A percentile compares a stretch with the other conserved stretches of the same genome.
Evolutionary conservation across 53 echinoderm and acorn worm species (phyloP).

Genomic region (Crossaster papposus): DNA sequence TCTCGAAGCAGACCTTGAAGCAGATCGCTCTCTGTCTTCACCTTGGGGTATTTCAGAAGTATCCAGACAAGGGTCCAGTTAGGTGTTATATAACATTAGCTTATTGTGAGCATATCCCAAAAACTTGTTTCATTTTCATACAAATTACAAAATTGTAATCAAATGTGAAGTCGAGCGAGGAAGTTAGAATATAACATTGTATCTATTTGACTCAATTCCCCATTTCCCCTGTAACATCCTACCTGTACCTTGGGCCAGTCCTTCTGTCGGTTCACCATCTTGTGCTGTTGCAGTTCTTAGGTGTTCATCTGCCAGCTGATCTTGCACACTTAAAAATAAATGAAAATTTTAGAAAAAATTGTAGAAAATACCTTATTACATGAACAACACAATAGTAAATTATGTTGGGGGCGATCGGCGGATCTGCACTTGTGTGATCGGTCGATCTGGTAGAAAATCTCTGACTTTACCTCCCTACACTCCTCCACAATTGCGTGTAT

Average conservation of each 20-base stretch:
- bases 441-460: too few species aligned
- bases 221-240: background rate
- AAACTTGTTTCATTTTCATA: too few species aligned
- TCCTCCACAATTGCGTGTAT: too few species aligned
- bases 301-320: constrained; percentile 28
- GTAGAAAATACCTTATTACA: background rate
- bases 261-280: constrained; percentile 18
- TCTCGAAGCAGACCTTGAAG: constrained; percentile 15
- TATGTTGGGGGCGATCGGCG: too few species aligned
- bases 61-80: too few species aligned
- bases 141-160: too few species aligned
- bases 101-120: too few species aligned
- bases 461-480: too few species aligned
- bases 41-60: constrained; percentile 48
- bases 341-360: background rate
- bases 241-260: constrained; percentile 4
- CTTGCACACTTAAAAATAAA: constrained; percentile 22
- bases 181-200: too few species aligned
- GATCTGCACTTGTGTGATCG: too few species aligned
- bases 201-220: background rate
- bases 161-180: too few species aligned
- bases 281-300: constrained; percentile 39
- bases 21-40: constrained; percentile 10
- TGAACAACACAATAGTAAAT: background rate
- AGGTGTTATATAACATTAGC: too few species aligned